These are phyloP conservation scores for Cephalotes varians DNA, from an alignment of 2,888 invertebrate species.

Conservation along the genomic window DNA sequence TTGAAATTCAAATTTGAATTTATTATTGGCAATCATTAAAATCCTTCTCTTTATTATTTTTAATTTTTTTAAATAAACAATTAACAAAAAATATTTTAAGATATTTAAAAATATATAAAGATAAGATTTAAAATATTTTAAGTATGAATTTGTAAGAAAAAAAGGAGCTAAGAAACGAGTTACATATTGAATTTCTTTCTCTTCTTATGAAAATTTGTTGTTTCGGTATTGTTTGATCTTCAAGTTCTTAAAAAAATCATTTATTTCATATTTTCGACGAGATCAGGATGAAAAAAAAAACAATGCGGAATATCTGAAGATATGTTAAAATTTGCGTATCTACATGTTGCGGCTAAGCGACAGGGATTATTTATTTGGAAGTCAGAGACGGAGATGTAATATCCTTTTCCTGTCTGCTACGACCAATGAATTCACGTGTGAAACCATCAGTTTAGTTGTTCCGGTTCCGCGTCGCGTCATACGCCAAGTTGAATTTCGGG, in stretches of 20 bases:
- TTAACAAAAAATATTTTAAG: not conserved
- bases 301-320: no score
- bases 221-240: not conserved
- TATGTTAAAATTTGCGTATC: not conserved
- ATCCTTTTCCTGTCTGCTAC: constrained; percentile 1
- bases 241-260: not conserved
- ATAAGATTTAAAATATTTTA: not conserved
- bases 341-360: not conserved
- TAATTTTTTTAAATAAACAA: not conserved
- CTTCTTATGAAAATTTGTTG: not conserved
- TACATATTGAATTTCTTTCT: not conserved
- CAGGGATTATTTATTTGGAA: not conserved
- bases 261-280: not conserved
- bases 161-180: not conserved
- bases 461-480: not conserved
- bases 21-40: not conserved
- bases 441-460: constrained; percentile 7
- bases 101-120: not conserved
- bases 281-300: not conserved
- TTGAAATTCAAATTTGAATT: not conserved
- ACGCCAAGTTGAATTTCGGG: constrained; percentile 6
- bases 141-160: not conserved
- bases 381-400: not conserved
- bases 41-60: not conserved
- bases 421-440: not conserved